Percentiles rank a stretch among this genome's conserved stretches.
Conservation (phyloP, 2,113 vertebrate genomes). For the Hyaena hyaena region DNA sequence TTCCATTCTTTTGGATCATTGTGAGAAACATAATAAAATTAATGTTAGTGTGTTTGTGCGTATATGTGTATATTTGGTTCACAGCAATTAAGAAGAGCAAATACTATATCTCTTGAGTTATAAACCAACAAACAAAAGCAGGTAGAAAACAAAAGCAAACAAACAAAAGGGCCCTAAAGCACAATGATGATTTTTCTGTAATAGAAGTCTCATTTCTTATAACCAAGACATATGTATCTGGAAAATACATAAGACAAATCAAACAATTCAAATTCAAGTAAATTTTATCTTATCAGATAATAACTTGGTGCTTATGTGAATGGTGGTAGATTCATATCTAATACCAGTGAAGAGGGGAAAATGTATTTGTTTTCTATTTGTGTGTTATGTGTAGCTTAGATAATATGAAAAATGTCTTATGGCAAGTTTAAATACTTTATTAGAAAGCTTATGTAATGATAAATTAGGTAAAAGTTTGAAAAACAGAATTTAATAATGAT, state of each 20-base stretch:
- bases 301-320: constrained; percentile 70
- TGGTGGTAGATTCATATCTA: constrained; percentile 70
- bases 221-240: constrained; percentile 50
- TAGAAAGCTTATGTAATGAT: background rate
- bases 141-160: constrained; percentile 61
- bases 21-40: background rate
- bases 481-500: background rate
- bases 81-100: constrained; percentile 6
- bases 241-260: constrained; percentile 78
- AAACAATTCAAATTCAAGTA: constrained; percentile 71
- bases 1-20: constrained; percentile 55
- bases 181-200: constrained; percentile 53
- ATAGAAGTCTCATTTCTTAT: constrained; percentile 55
- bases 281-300: constrained; percentile 78
- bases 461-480: constrained; percentile 20
- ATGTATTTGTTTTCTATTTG: background rate
- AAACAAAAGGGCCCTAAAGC: constrained; percentile 56
- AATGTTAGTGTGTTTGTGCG: background rate
- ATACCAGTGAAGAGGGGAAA: background rate
- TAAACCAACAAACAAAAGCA: constrained; percentile 58
- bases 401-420: background rate
- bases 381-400: background rate
- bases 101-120: constrained; percentile 13
- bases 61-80: background rate
- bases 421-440: background rate